phyloP scores from a whole-genome alignment of 1,140 invertebrate genomes.

The Trigoniulus corallinus region DNA sequence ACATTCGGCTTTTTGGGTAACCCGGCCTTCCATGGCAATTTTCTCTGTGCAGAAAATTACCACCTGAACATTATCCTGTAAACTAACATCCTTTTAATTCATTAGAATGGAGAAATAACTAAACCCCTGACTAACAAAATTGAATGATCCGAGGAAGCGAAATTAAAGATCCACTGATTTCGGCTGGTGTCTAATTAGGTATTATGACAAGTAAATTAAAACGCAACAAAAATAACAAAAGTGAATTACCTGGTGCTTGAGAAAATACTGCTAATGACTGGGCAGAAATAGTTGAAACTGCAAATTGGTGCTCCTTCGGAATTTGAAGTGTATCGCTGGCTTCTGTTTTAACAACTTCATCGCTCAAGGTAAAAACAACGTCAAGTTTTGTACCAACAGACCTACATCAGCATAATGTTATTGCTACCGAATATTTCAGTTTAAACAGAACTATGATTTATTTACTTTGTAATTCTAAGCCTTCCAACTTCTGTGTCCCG shows the following conservation, averaged over 20 bases:
- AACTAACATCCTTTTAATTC: background rate
- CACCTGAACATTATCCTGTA: background rate
- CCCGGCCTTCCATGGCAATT: conserved; percentile 75
- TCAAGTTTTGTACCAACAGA: conserved; percentile 52
- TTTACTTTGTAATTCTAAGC: conserved; percentile 51
- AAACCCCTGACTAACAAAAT: background rate
- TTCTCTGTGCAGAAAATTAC: conserved; percentile 40
- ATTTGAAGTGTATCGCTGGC: conserved; percentile 48
- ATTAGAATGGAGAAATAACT: background rate
- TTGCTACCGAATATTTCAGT: no score
- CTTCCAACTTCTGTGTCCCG: conserved; percentile 59
- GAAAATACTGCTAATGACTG: conserved; percentile 82
- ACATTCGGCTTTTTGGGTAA: conserved; percentile 87
- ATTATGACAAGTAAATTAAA: conserved; percentile 13
- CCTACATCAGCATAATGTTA: no score
- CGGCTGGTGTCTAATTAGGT: conserved; percentile 10
- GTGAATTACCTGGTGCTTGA: conserved; percentile 41
- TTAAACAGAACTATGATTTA: no score
- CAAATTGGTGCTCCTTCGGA: conserved; percentile 75
- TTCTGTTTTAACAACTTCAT: conserved; percentile 49
- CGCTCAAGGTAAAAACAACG: conserved; percentile 46
- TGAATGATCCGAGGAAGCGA: background rate
- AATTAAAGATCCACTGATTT: conserved; percentile 12
- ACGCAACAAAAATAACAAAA: conserved; percentile 4
- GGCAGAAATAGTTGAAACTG: conserved; percentile 68